A percentile compares a stretch with the other conserved stretches of the same genome.
Conservation (phyloP, 2,888 invertebrate species). For the Petrolisthes manimaculis region DNA sequence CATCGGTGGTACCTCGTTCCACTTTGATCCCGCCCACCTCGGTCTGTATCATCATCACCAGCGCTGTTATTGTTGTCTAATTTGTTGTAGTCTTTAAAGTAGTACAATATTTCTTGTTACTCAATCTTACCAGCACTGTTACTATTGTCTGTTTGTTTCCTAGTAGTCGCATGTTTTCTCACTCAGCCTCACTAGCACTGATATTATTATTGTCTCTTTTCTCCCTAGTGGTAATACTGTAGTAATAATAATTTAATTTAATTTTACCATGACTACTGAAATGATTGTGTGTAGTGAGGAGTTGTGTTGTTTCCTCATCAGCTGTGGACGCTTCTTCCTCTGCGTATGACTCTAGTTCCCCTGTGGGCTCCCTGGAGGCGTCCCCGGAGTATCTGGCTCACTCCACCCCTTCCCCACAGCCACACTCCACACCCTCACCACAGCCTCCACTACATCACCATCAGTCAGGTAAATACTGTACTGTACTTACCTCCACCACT, state of each 20-base stretch:
- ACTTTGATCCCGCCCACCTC: conserved; percentile 25
- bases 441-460: conserved; percentile 32
- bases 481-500: neutral
- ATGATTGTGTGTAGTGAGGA: too few relatives aligned
- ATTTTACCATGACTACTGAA: too few relatives aligned
- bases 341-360: conserved; percentile 61
- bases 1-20: conserved; percentile 1
- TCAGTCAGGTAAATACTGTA: conserved; percentile 31
- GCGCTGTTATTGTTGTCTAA: neutral
- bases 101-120: neutral
- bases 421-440: conserved; percentile 45
- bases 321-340: conserved; percentile 21
- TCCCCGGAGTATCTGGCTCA: conserved; percentile 45
- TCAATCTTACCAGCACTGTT: neutral
- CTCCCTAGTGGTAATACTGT: too few relatives aligned
- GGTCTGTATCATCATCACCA: neutral
- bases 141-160: too few relatives aligned
- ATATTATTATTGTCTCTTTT: too few relatives aligned
- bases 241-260: too few relatives aligned
- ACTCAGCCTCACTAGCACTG: too few relatives aligned
- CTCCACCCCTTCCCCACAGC: conserved; percentile 36
- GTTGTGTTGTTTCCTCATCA: neutral
- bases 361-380: conserved; percentile 58
- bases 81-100: neutral
- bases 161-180: too few relatives aligned